Conservation (phyloP, 2,113 vertebrate genomes). For the Sakesphorus luctuosus region DNA sequence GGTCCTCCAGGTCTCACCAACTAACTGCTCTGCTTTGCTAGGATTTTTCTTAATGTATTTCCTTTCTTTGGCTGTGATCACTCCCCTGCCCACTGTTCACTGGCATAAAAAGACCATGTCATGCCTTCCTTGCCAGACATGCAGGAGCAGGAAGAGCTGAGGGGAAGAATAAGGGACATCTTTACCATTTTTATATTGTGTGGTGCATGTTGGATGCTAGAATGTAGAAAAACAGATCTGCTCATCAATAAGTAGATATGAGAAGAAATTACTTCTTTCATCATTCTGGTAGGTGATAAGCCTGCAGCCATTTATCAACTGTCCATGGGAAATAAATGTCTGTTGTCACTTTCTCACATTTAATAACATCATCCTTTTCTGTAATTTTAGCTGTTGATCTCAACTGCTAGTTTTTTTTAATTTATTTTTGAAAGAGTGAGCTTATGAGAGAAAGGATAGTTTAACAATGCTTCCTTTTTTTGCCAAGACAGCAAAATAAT, state of each 20-base stretch:
- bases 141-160: not conserved
- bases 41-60: not conserved
- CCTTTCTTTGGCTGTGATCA: not conserved
- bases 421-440: not conserved
- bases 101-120: not conserved
- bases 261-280: constrained; percentile 22
- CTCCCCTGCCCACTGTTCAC: not conserved
- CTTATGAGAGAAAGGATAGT: not conserved
- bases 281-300: constrained; percentile 31
- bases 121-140: not conserved
- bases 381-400: constrained; percentile 13
- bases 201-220: not conserved
- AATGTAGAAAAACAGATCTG: not conserved
- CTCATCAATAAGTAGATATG: not conserved
- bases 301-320: constrained; percentile 36
- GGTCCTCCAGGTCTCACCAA: not conserved
- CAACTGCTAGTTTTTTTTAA: not conserved
- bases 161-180: not conserved
- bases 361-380: constrained; percentile 10
- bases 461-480: not conserved
- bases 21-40: not conserved
- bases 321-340: constrained; percentile 7
- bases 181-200: not conserved
- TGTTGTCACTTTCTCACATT: constrained; percentile 29
- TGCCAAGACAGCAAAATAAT: not conserved